Evolutionary conservation across 2,888 invertebrate genomes (phyloP).

Genomic region (Chaetogeoica ovagalla): DNA sequence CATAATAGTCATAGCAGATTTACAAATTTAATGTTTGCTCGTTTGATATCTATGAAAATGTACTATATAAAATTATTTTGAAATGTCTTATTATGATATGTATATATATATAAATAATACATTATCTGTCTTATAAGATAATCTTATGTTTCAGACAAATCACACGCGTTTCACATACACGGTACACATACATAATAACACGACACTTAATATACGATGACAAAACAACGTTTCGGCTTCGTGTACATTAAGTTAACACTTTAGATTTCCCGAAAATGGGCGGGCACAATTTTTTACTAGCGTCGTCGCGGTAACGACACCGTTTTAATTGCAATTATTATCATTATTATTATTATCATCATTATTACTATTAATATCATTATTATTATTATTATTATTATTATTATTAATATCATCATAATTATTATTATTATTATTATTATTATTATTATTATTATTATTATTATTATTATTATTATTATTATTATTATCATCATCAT

Average conservation of each 20-base stretch:
- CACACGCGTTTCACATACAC: too few relatives aligned
- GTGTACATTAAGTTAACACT: not conserved
- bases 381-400: conserved; percentile 21
- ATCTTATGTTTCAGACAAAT: too few relatives aligned
- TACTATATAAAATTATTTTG: not conserved
- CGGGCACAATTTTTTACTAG: not conserved
- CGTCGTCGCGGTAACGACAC: not conserved
- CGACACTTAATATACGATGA: not conserved
- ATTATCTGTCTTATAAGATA: too few relatives aligned
- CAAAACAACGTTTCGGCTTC: not conserved
- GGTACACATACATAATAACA: not conserved
- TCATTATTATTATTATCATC: conserved; percentile 19
- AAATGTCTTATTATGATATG: not conserved
- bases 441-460: conserved; percentile 24
- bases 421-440: conserved; percentile 25
- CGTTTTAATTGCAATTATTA: conserved; percentile 39
- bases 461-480: conserved; percentile 19
- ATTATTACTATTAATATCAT: conserved; percentile 25
- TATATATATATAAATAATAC: too few relatives aligned
- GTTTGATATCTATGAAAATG: not conserved
- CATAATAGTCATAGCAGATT: not conserved
- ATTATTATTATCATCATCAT: conserved; percentile 26
- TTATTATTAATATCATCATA: conserved; percentile 13
- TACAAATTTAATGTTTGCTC: not conserved
- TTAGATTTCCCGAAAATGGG: conserved; percentile 3